These are phyloP conservation scores for Mionectes olivaceus DNA, from an alignment of 2,797 vertebrate species.

Conservation along the genomic window DNA sequence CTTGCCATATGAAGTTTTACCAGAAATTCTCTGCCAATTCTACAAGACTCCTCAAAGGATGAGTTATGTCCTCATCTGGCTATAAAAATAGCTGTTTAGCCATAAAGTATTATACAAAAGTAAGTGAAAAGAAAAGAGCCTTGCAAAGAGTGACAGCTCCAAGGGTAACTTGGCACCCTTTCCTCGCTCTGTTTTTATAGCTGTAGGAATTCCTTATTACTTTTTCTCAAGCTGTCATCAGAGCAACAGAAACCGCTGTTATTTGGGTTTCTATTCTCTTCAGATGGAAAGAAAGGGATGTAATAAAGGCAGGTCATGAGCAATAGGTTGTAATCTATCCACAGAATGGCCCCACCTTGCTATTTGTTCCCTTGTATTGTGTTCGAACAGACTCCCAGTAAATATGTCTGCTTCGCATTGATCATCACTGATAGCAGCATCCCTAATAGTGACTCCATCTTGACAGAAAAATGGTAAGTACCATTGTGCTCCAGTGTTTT, in stretches of 20 bases:
- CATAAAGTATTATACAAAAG: slow-evolving; percentile 48
- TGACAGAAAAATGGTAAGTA: slow-evolving; percentile 52
- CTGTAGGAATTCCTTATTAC: slow-evolving; percentile 69
- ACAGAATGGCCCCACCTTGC: slow-evolving; percentile 36
- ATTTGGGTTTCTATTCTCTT: slow-evolving; percentile 63
- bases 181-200: slow-evolving; percentile 70
- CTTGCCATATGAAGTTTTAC: slow-evolving; percentile 33
- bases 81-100: slow-evolving; percentile 57
- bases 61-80: slow-evolving; percentile 13
- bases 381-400: slow-evolving; percentile 28
- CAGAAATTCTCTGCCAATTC: background rate
- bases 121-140: slow-evolving; percentile 34
- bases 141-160: slow-evolving; percentile 52
- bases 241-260: slow-evolving; percentile 56
- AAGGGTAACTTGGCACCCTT: slow-evolving; percentile 60
- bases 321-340: slow-evolving; percentile 64
- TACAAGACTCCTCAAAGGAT: slow-evolving; percentile 40
- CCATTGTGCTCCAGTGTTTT: slow-evolving; percentile 23
- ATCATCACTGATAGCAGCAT: slow-evolving; percentile 52
- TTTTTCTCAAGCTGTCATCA: slow-evolving; percentile 73
- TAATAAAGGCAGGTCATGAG: slow-evolving; percentile 43
- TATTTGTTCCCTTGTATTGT: slow-evolving; percentile 57
- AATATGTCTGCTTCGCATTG: slow-evolving; percentile 59
- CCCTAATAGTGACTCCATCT: slow-evolving; percentile 48
- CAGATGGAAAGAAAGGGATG: slow-evolving; percentile 37